These are phyloP conservation scores for Margarornis squamiger DNA, from an alignment of 2,797 vertebrate species.

Conservation along the genomic window DNA sequence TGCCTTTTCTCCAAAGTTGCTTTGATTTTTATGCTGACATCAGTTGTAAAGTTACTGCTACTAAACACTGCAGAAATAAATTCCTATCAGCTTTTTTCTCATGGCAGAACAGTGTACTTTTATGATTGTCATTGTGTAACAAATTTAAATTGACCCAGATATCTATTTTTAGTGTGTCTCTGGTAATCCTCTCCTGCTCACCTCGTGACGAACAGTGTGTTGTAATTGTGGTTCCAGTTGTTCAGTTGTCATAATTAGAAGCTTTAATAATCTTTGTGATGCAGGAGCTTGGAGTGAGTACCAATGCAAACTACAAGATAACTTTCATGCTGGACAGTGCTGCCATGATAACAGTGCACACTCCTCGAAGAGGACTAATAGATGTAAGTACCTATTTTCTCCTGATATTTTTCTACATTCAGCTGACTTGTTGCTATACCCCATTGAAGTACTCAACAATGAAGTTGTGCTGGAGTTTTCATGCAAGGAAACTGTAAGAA, in stretches of 20 bases:
- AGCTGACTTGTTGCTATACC: background rate
- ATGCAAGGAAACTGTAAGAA: background rate
- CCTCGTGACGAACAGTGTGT: background rate
- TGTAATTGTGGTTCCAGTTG: background rate
- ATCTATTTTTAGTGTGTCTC: background rate
- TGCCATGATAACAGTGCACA: slow-evolving; percentile 99
- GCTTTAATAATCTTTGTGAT: slow-evolving; percentile 46
- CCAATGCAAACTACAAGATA: slow-evolving; percentile 97
- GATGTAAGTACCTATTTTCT: slow-evolving; percentile 81
- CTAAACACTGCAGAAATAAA: background rate
- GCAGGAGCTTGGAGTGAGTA: slow-evolving; percentile 95
- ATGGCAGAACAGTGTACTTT: background rate
- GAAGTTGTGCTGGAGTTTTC: background rate
- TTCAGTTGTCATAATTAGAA: background rate
- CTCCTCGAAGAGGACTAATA: slow-evolving; percentile 94
- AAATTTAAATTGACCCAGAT: background rate
- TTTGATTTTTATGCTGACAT: background rate
- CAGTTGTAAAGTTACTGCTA: background rate
- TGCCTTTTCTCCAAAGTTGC: background rate
- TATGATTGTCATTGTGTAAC: background rate
- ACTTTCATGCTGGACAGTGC: slow-evolving; percentile 98
- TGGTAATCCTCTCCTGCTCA: background rate
- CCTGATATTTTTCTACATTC: background rate
- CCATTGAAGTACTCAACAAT: background rate
- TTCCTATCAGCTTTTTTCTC: background rate